Percentiles rank a stretch among this genome's conserved stretches.
These are phyloP conservation scores for Chrosomus eos DNA, from an alignment of 2,797 vertebrate genomes.

Conservation along the genomic window DNA sequence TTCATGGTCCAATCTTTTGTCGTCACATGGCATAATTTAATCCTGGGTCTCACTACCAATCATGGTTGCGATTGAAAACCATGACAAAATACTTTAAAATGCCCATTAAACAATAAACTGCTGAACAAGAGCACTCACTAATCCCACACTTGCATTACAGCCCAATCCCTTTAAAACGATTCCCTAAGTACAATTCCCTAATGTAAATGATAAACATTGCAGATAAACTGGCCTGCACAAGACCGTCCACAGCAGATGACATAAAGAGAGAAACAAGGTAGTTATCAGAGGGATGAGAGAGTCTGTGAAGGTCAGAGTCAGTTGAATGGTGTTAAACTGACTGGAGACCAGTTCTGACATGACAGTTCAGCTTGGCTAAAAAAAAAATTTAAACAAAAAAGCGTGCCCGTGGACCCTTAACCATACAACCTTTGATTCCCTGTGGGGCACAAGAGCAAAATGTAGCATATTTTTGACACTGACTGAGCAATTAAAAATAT, in stretches of 20 bases:
- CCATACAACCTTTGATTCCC: not conserved
- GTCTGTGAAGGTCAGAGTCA: conserved; percentile 47
- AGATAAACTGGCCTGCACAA: conserved; percentile 21
- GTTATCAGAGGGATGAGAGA: conserved; percentile 41
- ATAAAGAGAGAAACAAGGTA: conserved; percentile 51
- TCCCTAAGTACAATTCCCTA: conserved; percentile 38
- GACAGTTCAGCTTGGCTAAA: not conserved
- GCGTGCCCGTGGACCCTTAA: not conserved
- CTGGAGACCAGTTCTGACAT: conserved; percentile 10
- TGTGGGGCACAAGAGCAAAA: not conserved
- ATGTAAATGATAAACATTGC: conserved; percentile 54
- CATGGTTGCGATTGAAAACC: conserved; percentile 49
- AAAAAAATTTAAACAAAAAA: not conserved
- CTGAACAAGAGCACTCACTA: not conserved
- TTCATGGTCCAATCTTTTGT: conserved; percentile 27
- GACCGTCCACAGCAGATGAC: conserved; percentile 41
- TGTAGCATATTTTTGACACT: not conserved
- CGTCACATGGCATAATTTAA: conserved; percentile 36
- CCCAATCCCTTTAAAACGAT: conserved; percentile 36
- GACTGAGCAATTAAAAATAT: conserved; percentile 4
- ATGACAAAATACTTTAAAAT: conserved; percentile 35
- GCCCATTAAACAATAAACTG: conserved; percentile 46
- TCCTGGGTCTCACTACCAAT: conserved; percentile 43
- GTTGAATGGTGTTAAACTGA: conserved; percentile 27
- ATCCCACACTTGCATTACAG: not conserved